Base-by-base conservation (phyloP, 1,140 invertebrate species). In the Steinernema khuongi region DNA sequence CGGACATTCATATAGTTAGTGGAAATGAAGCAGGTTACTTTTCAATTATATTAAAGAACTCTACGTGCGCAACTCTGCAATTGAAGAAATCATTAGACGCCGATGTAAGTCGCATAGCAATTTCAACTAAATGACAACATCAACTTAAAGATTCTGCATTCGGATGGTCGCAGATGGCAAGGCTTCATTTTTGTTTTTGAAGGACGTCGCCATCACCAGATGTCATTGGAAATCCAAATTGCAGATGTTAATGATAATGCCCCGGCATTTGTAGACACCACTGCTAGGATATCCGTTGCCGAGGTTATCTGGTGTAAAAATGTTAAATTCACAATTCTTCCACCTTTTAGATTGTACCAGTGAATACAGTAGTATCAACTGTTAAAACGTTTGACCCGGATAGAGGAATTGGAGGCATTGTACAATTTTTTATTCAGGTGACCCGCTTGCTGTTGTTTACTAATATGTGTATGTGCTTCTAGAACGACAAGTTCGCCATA, bases 181-280 rank as follows among this genome's bases (percentile, higher is more conserved):
- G 70, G 71, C 11, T 77, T 77, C 32, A 70, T 31, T 0, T 41
- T 77, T 1, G 76, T 75, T 31, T 7, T 77, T 19, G 74, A 43
- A 29, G 73, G 76, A 41, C 31, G 19, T 1, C 60, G 69, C 19
- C 60, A 77, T 19, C 19, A 41, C 11, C 67, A 70, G 66, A 73
- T 74, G 41, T 69, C 74, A 1, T 33, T 77, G 70, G 76, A 77
- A 31, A 60, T 75, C 19, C 76, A 77, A 67, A 69, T 77, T 1
- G 76, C 76, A 0, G 76, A 77, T 68, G 76, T 77, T 7, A 77
- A 77, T 31, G 76, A 77, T 43, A 77, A 77, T 68, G 74, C 76
- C 7, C 76, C 76, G 19, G 18, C 31, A 1, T 77, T 77, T 22
- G n/a, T 41, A 1, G 67, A 66, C 22, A 75, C 73, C 11, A 68